Evolutionary conservation across 2,888 invertebrate genomes (phyloP).

Genomic region (Agonopterix alstromeriana): DNA sequence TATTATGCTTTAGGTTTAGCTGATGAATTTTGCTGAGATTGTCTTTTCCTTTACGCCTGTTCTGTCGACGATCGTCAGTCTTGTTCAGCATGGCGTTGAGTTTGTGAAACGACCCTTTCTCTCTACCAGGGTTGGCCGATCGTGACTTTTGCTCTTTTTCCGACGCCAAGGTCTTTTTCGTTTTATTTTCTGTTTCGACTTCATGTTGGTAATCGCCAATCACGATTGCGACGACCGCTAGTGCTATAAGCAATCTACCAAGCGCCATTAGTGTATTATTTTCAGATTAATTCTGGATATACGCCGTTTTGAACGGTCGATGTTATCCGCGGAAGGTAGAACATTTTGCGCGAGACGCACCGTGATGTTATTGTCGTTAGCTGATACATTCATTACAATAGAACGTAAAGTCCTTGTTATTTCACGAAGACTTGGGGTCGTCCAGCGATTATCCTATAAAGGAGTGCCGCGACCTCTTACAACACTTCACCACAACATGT

Average conservation of each 20-base stretch:
- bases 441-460: constrained; percentile 35
- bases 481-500: constrained; percentile 18
- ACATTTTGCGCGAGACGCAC: constrained; percentile 33
- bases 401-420: constrained; percentile 14
- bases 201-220: constrained; percentile 45
- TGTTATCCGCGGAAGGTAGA: constrained; percentile 13
- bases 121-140: constrained; percentile 44
- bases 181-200: constrained; percentile 54
- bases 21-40: constrained; percentile 39
- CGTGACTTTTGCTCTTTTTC: constrained; percentile 50
- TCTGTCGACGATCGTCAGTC: constrained; percentile 34
- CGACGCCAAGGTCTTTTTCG: constrained; percentile 63
- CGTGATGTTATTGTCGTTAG: constrained; percentile 24
- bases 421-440: neutral
- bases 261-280: constrained; percentile 60
- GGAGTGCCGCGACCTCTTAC: constrained; percentile 26
- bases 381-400: constrained; percentile 50
- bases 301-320: constrained; percentile 26
- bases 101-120: constrained; percentile 48
- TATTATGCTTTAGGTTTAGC: constrained; percentile 26
- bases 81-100: constrained; percentile 46
- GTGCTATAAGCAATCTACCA: constrained; percentile 36
- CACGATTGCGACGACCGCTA: constrained; percentile 44
- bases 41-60: constrained; percentile 34
- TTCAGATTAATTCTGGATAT: constrained; percentile 22